These are phyloP conservation scores for Neoitamus cyanurus DNA, from an alignment of 2,888 invertebrate genomes.

Conservation along the genomic window DNA sequence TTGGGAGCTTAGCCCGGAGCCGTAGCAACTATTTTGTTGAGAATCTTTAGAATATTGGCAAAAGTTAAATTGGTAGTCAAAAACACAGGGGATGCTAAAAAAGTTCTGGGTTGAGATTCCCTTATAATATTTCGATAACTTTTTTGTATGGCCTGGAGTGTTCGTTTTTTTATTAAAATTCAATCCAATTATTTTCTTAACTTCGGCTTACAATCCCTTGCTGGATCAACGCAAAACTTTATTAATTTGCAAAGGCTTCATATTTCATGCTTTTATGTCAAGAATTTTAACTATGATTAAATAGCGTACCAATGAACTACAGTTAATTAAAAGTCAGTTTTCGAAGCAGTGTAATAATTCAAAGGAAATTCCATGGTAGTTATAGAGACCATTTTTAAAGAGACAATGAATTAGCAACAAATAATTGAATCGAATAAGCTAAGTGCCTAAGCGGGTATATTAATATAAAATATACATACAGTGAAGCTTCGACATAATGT, in stretches of 20 bases:
- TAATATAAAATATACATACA: no score
- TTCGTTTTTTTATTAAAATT: background rate
- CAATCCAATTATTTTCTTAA: background rate
- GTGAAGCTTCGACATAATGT: no score
- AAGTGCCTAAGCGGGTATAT: no score
- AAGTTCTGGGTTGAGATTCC: background rate
- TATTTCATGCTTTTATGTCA: background rate
- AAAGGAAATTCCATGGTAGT: no score
- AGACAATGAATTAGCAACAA: no score
- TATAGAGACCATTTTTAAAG: no score
- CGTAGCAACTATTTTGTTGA: background rate
- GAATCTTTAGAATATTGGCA: background rate
- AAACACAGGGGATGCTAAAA: background rate
- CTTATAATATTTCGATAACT: background rate
- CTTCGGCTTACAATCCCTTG: background rate
- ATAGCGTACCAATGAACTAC: no score
- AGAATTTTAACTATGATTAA: background rate
- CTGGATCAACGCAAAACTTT: background rate
- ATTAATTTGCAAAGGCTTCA: background rate
- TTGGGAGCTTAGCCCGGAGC: background rate
- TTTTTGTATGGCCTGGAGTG: background rate
- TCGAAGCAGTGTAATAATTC: no score
- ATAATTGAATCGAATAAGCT: no score
- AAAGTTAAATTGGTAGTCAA: conserved; percentile 1
- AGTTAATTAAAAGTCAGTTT: no score